These are phyloP conservation scores for Chloroclysta siterata DNA, from an alignment of 2,888 invertebrate genomes.

Conservation along the genomic window DNA sequence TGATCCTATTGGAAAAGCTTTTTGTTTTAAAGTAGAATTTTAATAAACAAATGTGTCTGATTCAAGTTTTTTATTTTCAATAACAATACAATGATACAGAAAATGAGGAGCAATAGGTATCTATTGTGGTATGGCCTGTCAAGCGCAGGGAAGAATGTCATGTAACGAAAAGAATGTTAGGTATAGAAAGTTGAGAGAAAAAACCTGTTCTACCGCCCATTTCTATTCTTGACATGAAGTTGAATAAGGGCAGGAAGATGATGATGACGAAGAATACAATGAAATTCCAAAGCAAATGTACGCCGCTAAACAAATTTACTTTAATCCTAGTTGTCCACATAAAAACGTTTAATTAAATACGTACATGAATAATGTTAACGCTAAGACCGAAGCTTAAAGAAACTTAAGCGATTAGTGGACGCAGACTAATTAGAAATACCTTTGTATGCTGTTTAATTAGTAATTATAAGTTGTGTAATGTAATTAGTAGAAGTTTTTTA, in stretches of 20 bases:
- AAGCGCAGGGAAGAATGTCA: too few relatives aligned
- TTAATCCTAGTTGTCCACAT: constrained; percentile 16
- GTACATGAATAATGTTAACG: constrained; percentile 30
- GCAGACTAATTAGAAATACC: constrained; percentile 39
- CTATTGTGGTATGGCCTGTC: too few relatives aligned
- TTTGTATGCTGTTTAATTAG: constrained; percentile 30
- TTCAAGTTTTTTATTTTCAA: not conserved
- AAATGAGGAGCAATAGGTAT: too few relatives aligned
- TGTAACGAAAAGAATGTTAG: too few relatives aligned
- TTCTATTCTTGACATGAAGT: too few relatives aligned
- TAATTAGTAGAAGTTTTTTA: constrained; percentile 14
- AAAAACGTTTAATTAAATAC: constrained; percentile 39
- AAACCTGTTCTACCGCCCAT: too few relatives aligned
- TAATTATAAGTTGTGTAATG: constrained; percentile 20
- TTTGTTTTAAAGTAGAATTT: constrained; percentile 7
- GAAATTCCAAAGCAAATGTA: too few relatives aligned
- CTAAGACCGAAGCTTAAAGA: constrained; percentile 32
- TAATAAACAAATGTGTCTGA: constrained; percentile 7
- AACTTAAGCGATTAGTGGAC: constrained; percentile 33
- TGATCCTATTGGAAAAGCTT: constrained; percentile 11
- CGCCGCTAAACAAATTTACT: too few relatives aligned
- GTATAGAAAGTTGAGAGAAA: too few relatives aligned
- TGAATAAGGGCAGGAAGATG: too few relatives aligned
- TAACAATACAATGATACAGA: too few relatives aligned
- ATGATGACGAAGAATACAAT: too few relatives aligned